Evolutionary conservation across 2,888 invertebrate species (phyloP).

Genomic region (Lottia gigantea): DNA sequence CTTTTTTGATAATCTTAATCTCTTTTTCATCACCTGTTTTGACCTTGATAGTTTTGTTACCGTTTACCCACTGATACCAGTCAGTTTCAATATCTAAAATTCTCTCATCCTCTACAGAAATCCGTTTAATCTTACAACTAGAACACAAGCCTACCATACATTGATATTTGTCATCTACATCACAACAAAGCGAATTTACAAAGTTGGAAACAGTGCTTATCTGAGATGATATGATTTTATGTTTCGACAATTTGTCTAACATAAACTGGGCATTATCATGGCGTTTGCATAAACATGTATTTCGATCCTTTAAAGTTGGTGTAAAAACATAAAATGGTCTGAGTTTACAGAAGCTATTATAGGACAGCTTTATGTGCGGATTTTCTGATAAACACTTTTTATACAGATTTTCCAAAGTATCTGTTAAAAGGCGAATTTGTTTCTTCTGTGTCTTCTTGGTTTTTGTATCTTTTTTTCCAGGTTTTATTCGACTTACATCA

Average conservation of each 20-base stretch:
- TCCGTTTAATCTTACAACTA: constrained; percentile 14
- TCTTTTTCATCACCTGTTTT: constrained; percentile 13
- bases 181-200: neutral
- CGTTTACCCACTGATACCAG: constrained; percentile 26
- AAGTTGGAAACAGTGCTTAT: neutral
- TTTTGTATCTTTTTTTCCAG: constrained; percentile 31
- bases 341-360: constrained; percentile 31
- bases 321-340: constrained; percentile 34
- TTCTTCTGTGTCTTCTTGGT: constrained; percentile 29
- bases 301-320: constrained; percentile 31
- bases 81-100: constrained; percentile 8
- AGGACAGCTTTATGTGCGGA: constrained; percentile 29
- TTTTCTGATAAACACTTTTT: constrained; percentile 28
- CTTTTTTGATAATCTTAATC: constrained; percentile 21
- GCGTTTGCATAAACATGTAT: constrained; percentile 35
- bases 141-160: constrained; percentile 19
- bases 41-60: constrained; percentile 19
- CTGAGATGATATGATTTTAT: neutral
- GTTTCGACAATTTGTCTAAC: constrained; percentile 18
- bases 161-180: neutral
- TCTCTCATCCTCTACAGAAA: constrained; percentile 1
- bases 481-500: constrained; percentile 33
- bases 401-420: constrained; percentile 31
- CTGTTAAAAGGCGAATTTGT: constrained; percentile 31
- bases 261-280: constrained; percentile 32